Evolutionary conservation across 2,113 vertebrate genomes (phyloP).

Genomic region (Albula glossodonta): DNA sequence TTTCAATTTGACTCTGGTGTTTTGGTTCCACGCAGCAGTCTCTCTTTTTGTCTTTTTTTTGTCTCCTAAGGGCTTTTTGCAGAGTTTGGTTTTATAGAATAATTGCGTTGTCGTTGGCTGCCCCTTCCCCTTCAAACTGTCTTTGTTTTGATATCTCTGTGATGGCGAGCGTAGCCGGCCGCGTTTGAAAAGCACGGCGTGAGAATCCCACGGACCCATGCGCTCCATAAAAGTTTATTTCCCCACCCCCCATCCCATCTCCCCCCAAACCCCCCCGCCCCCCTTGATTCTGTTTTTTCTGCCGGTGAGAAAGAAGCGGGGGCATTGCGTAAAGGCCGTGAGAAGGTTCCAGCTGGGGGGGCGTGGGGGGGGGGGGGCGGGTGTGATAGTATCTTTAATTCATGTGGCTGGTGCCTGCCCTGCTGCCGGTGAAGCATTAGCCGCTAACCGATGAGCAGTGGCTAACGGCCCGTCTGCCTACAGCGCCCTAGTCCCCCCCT

Average conservation of each 20-base stretch:
- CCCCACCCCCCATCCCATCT: too few species aligned
- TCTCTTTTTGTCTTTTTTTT: not conserved
- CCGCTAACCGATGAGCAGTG: not conserved
- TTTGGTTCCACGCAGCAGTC: not conserved
- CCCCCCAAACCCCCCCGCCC: too few species aligned
- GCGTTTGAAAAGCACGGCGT: not conserved
- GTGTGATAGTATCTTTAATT: constrained; percentile 17
- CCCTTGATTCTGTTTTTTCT: not conserved
- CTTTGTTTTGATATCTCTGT: not conserved
- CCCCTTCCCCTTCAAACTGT: not conserved
- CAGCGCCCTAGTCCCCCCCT: not conserved
- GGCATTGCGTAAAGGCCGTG: not conserved
- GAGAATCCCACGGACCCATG: not conserved
- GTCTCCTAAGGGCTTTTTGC: not conserved
- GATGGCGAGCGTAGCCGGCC: not conserved
- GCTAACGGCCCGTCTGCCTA: not conserved
- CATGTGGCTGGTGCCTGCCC: not conserved
- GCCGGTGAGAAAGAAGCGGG: not conserved
- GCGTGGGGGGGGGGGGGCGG: not conserved
- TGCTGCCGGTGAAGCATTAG: constrained; percentile 34
- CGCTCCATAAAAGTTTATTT: not conserved
- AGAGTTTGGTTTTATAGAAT: not conserved
- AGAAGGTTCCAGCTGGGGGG: not conserved
- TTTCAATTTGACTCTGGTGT: not conserved
- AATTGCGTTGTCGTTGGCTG: not conserved